A percentile compares a stretch with the other conserved stretches of the same genome.
phyloP scores from a whole-genome alignment of 2,888 invertebrate species.

The Adela reaumurella region DNA sequence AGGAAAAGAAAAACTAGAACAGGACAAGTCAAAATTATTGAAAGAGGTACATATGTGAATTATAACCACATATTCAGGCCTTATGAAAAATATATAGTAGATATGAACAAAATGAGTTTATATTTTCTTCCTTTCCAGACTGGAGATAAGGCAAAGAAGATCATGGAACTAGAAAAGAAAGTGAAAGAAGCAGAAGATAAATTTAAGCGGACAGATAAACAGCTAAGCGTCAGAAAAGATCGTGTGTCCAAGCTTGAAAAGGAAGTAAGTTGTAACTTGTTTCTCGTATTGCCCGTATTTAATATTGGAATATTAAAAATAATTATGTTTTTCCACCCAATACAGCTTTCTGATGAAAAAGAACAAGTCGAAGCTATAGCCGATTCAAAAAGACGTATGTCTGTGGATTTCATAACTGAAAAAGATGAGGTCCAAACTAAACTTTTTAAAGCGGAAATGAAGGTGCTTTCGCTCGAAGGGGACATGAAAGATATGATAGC shows the following conservation, averaged over 20 bases:
- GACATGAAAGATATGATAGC: slow-evolving; percentile 52
- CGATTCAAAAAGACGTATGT: slow-evolving; percentile 35
- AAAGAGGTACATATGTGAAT: slow-evolving; percentile 56
- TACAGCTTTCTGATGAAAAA: slow-evolving; percentile 47
- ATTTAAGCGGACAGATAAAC: slow-evolving; percentile 55
- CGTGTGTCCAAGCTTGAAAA: slow-evolving; percentile 57
- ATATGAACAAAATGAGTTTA: too few relatives aligned
- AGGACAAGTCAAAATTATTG: slow-evolving; percentile 55
- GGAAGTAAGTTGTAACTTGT: slow-evolving; percentile 48
- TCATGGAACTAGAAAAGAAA: slow-evolving; percentile 63
- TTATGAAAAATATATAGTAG: slow-evolving; percentile 2
- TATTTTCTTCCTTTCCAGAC: slow-evolving; percentile 33
- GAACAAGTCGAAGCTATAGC: slow-evolving; percentile 35
- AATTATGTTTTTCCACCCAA: slow-evolving; percentile 15
- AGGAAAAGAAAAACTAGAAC: slow-evolving; percentile 38
- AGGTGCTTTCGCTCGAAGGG: slow-evolving; percentile 42
- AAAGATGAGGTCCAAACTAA: slow-evolving; percentile 44
- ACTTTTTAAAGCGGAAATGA: slow-evolving; percentile 43
- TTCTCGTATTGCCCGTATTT: too few relatives aligned
- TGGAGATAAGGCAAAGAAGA: slow-evolving; percentile 60
- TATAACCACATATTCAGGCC: too few relatives aligned
- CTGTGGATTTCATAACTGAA: slow-evolving; percentile 41
- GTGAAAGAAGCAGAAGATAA: slow-evolving; percentile 66
- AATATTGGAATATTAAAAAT: slow-evolving; percentile 7
- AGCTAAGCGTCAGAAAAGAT: slow-evolving; percentile 52